phyloP scores from a whole-genome alignment of 2,113 vertebrate species.

The Callaeas wilsoni region DNA sequence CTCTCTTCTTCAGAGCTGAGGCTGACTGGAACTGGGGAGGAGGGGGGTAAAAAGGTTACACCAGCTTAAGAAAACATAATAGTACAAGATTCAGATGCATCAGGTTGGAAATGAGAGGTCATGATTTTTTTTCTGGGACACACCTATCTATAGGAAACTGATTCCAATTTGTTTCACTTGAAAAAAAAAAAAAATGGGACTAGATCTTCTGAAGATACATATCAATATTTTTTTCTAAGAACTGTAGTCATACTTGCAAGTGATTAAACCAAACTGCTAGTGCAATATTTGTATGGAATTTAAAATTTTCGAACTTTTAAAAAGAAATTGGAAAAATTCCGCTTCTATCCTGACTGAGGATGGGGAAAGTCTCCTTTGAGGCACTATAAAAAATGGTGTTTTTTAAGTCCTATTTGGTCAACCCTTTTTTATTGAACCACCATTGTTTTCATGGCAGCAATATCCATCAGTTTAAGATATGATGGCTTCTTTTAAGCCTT shows the following conservation, averaged over 20 bases:
- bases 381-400: fast-evolving
- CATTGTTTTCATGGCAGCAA: not conserved
- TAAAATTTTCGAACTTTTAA: not conserved
- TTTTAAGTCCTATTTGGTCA: not conserved
- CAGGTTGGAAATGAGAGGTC: not conserved
- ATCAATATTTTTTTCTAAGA: not conserved
- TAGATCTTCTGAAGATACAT: not conserved
- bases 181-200: not conserved
- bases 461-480: not conserved
- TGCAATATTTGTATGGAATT: not conserved
- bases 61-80: not conserved
- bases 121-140: not conserved
- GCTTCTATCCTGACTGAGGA: not conserved
- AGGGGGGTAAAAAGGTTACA: fast-evolving
- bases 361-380: not conserved
- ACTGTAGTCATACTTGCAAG: not conserved
- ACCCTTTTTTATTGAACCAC: not conserved
- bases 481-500: not conserved
- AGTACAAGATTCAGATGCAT: not conserved
- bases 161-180: not conserved
- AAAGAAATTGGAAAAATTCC: not conserved
- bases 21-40: not conserved
- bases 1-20: not conserved
- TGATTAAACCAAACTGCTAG: not conserved
- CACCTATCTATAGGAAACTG: not conserved